A percentile compares a stretch with the other conserved stretches of the same genome.
These are phyloP conservation scores for Neodiprion virginianus DNA, from an alignment of 1,140 invertebrate species.

Conservation along the genomic window DNA sequence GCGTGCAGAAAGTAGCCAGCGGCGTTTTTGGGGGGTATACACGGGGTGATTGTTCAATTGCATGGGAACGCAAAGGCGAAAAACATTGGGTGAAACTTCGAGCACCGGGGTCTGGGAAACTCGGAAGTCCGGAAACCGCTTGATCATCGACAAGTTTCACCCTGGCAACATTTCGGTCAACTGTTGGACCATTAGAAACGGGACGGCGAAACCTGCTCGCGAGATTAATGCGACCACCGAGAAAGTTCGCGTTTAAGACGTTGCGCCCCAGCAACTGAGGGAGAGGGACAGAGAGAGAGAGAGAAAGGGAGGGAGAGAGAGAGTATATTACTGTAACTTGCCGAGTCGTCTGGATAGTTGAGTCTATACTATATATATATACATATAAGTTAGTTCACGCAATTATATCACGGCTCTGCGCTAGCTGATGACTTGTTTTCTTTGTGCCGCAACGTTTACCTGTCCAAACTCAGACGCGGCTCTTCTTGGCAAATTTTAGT, in stretches of 20 bases:
- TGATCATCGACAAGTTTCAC: background rate
- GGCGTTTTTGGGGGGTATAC: too few relatives aligned
- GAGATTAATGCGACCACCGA: conserved; percentile 4
- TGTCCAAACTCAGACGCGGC: background rate
- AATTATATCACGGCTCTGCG: background rate
- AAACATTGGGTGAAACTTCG: too few relatives aligned
- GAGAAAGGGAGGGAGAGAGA: too few relatives aligned
- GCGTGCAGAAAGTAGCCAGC: too few relatives aligned
- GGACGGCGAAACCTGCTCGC: background rate
- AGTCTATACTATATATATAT: background rate
- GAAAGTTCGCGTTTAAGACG: background rate
- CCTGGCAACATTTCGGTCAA: background rate
- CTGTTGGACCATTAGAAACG: background rate
- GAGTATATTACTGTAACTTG: background rate
- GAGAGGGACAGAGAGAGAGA: too few relatives aligned
- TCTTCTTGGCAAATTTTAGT: background rate
- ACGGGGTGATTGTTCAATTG: too few relatives aligned
- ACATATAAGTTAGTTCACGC: too few relatives aligned
- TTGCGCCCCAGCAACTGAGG: background rate
- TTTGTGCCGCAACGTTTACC: background rate
- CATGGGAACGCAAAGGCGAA: too few relatives aligned
- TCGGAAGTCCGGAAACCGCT: background rate
- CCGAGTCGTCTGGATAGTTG: background rate
- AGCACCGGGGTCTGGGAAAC: too few relatives aligned
- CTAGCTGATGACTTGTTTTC: background rate